Evolutionary conservation across 2,113 vertebrate genomes (phyloP).

Genomic region (Mola mola): DNA sequence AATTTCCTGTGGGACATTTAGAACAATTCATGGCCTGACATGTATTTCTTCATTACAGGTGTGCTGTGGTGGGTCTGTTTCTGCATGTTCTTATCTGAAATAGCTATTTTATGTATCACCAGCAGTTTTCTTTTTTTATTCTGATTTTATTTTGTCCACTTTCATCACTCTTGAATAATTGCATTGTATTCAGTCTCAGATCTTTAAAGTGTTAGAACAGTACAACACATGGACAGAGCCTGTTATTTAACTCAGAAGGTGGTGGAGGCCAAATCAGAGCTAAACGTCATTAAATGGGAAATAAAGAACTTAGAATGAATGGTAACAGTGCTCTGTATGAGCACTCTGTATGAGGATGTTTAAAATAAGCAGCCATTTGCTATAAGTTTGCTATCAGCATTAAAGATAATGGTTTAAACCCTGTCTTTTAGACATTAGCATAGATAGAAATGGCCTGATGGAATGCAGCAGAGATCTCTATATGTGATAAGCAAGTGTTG

Average conservation of each 20-base stretch:
- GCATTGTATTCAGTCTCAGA: too few relatives aligned
- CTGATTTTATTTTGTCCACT: too few relatives aligned
- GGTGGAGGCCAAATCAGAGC: too few relatives aligned
- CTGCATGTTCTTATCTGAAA: neutral
- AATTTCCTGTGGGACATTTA: constrained; percentile 21
- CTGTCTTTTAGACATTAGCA: neutral
- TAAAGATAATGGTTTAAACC: neutral
- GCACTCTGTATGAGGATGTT: too few relatives aligned
- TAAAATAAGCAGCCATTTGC: constrained; percentile 15
- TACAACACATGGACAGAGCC: neutral
- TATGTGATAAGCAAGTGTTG: constrained; percentile 52
- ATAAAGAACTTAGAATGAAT: neutral
- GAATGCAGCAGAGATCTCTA: neutral
- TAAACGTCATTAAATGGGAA: too few relatives aligned
- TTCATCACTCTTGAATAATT: too few relatives aligned
- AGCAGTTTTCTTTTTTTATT: too few relatives aligned
- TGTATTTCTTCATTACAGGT: neutral
- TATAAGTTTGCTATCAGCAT: neutral
- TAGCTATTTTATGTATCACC: too few relatives aligned
- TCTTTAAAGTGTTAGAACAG: too few relatives aligned
- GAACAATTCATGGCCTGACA: neutral
- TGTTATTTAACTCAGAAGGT: too few relatives aligned
- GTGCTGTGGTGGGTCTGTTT: neutral
- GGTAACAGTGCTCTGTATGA: neutral
- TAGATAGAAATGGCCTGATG: neutral